phyloP scores from a whole-genome alignment of 2,888 invertebrate genomes.

The Nomada fabriciana region DNA sequence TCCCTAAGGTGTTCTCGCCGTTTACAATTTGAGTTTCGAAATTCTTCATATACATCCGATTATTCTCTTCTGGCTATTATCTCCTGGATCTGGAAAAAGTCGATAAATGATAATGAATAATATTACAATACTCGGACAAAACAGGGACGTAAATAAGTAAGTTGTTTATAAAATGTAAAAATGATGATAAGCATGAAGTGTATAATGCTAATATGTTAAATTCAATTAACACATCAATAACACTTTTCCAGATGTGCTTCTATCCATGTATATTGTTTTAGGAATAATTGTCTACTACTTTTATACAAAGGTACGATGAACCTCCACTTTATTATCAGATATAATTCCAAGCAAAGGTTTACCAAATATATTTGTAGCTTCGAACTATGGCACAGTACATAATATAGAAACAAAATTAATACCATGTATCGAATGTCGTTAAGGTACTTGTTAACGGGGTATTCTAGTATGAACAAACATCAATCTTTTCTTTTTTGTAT shows the following conservation, averaged over 20 bases:
- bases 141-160: background rate
- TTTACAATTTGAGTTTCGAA: background rate
- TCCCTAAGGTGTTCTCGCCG: background rate
- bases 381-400: background rate
- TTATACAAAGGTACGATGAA: too few relatives aligned
- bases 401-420: background rate
- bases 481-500: too few relatives aligned
- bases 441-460: too few relatives aligned
- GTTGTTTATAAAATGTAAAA: background rate
- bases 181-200: constrained; percentile 1
- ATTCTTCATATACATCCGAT: constrained; percentile 80
- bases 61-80: constrained; percentile 75
- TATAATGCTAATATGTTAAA: background rate
- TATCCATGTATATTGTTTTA: too few relatives aligned
- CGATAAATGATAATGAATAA: constrained; percentile 2
- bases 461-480: too few relatives aligned
- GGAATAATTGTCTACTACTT: too few relatives aligned
- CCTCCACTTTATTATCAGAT: too few relatives aligned
- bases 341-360: too few relatives aligned
- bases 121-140: background rate
- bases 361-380: too few relatives aligned
- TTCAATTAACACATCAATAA: too few relatives aligned
- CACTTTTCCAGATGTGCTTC: too few relatives aligned
- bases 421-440: background rate
- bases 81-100: constrained; percentile 77